Conservation (phyloP, 1,140 invertebrate species). For the Lamellibrachia luymesi region DNA sequence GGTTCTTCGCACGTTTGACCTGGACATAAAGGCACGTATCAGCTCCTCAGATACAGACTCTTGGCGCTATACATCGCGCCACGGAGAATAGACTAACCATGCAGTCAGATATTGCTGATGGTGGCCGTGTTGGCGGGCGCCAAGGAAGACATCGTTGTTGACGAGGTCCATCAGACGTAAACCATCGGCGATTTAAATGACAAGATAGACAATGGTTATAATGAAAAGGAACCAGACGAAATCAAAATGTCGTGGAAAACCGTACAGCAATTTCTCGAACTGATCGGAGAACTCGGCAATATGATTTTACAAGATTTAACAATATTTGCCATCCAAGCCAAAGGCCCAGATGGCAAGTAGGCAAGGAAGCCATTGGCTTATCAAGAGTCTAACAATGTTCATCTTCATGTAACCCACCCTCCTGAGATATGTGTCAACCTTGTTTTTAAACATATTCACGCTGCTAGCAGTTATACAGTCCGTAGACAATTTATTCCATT, state of each 20-base stretch:
- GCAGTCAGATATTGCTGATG: not conserved
- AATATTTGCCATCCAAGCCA: too few relatives aligned
- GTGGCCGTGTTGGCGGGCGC: not conserved
- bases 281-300: not conserved
- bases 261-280: not conserved
- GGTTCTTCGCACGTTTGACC: not conserved
- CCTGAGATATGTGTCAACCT: too few relatives aligned
- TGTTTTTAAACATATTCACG: too few relatives aligned
- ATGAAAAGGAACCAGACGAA: not conserved
- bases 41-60: not conserved
- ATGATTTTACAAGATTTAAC: not conserved
- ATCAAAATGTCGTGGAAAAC: not conserved
- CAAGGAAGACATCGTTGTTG: not conserved
- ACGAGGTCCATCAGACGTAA: not conserved
- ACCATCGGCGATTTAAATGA: not conserved
- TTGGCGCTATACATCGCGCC: not conserved
- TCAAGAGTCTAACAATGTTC: too few relatives aligned
- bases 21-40: not conserved
- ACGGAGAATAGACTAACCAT: too few relatives aligned
- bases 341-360: too few relatives aligned
- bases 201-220: not conserved
- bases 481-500: too few relatives aligned
- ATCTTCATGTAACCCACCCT: too few relatives aligned
- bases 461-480: too few relatives aligned
- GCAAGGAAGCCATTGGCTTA: too few relatives aligned